Base-by-base conservation (phyloP, 2,888 invertebrate species). In the Atrina japonica region DNA sequence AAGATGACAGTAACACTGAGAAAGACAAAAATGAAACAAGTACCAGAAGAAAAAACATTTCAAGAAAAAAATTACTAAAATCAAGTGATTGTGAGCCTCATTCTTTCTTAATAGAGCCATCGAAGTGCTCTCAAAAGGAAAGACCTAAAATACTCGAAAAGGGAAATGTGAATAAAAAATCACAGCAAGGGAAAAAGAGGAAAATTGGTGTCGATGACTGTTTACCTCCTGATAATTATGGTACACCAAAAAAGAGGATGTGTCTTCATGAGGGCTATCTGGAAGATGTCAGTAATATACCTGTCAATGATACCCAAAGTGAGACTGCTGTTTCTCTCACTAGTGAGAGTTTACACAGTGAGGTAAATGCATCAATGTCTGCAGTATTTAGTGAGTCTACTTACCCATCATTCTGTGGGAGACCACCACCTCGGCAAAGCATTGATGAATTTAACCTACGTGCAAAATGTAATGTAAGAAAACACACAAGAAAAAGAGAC, bases 361-460 rank as follows among this genome's bases (percentile, higher is more conserved):
- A 82, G 41, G 52, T 82, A 25, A 81, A 80, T 35, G 61, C 77
- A 9, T 84, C 84, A 9, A 82, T 84, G 84, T 84, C 84, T 11
- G 60, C 75, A 3, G 80, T 77, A 1, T 84, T 77, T 64, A 76
- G 74, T 45, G 82, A 82, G 45, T 59, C 77, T 3, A 71, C 77
- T 18, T 65, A 78, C 66, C 73, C 75, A 0, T 75, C 77, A 5
- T 52, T 80, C 14, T 53, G 30, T 47, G 49, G 65, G 16, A 56
- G 73, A 21, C 18, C 65, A 11, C 68, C 74, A 7, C 73, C 75
- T 1, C 59, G 83, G 27, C 77, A 66, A 27, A 84, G 84, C 60
- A 81, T 84, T 50, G 80, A 83, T 69, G 83, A 84, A 64, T 84
- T 84, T 58, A 81, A 71, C 40, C 18, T 66, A 2, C 47, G 40